Evolutionary conservation across 2,888 invertebrate species (phyloP).

Genomic region (Dermolepida albohirtum): DNA sequence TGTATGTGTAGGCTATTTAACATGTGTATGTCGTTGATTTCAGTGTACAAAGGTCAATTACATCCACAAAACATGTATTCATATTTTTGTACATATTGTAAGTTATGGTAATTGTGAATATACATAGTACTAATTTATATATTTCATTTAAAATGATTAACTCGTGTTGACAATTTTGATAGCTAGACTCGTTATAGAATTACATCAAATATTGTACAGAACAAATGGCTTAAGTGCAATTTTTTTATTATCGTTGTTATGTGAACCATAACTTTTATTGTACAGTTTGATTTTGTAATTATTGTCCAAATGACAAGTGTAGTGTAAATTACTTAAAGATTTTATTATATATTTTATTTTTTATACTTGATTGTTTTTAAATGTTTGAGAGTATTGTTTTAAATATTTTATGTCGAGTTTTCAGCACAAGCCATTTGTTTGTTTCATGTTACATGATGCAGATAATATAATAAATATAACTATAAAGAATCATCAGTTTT

Average conservation of each 20-base stretch:
- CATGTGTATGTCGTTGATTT: conserved; percentile 58
- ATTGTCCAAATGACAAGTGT: conserved; percentile 43
- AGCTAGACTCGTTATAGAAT: conserved; percentile 66
- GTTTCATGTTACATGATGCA: conserved; percentile 63
- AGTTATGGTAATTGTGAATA: conserved; percentile 66
- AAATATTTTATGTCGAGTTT: conserved; percentile 53
- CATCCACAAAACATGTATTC: conserved; percentile 64
- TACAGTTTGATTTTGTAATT: conserved; percentile 58
- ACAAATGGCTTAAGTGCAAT: conserved; percentile 67
- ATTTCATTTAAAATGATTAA: conserved; percentile 66
- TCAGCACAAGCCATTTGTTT: conserved; percentile 64
- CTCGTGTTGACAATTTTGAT: conserved; percentile 67
- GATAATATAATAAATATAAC: conserved; percentile 58
- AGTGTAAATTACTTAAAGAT: conserved; percentile 60
- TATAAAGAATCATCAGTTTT: conserved; percentile 54
- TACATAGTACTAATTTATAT: conserved; percentile 66
- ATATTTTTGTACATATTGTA: conserved; percentile 71
- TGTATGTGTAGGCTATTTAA: conserved; percentile 58
- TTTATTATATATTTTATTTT: conserved; percentile 64
- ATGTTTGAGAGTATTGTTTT: conserved; percentile 55
- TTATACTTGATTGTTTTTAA: conserved; percentile 51
- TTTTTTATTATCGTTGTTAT: conserved; percentile 61
- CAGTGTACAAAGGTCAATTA: conserved; percentile 70
- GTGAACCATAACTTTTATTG: conserved; percentile 62
- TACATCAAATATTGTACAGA: conserved; percentile 65